Base-by-base conservation (phyloP, 92 coral and sea anemone genomes). In the Phymanthus crucifer region DNA sequence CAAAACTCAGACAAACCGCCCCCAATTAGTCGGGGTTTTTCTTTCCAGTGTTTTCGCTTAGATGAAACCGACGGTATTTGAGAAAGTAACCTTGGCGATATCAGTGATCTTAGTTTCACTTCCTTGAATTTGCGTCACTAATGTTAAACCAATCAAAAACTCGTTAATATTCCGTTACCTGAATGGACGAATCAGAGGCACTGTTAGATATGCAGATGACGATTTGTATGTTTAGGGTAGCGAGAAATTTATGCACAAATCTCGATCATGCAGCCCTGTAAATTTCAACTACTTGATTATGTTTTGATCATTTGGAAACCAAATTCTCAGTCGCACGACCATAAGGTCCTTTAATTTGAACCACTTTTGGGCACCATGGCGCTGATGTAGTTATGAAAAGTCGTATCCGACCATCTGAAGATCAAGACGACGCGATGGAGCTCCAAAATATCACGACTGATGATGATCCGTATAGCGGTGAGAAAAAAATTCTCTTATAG, bases 401-500 rank as follows among this genome's bases (percentile, higher is more conserved):
- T 54, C 70, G 84, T 37, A 32, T 80, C 24, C 78, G 32, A 70
- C 84, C 84, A 33, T 19, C 45, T 13, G 24, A 23, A 71, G 76
- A 58, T 58, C 32, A 40, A 33, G 70, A 54, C 12, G 16, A 3
- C 36, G 23, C 78, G 57, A 57, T 80, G 77, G 84, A 80, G 70
- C 75, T 80, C 46, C 77, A 80, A 57, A 72, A 10, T 58, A 57
- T 80, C 40, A 24, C 70, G 0, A 27, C 66, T n/a, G 24, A 34
- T 21, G 75, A 78, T 32, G 84, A 80, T 71, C 84, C 84, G 57
- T 80, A 71, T 69, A 80, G 84, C 72, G 84, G 84, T 80, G 64
- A 80, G 84, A 3, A 32, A 37, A 46, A 14, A 12, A 13, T 36
- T 36, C 26, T 24, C 48, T 14, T 24, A 54, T 13, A 47, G 47